Evolutionary conservation across 2,797 vertebrate genomes (phyloP), one percentile per base, ranked within the genome.

Genomic region (Sarcophilus harrisii): DNA sequence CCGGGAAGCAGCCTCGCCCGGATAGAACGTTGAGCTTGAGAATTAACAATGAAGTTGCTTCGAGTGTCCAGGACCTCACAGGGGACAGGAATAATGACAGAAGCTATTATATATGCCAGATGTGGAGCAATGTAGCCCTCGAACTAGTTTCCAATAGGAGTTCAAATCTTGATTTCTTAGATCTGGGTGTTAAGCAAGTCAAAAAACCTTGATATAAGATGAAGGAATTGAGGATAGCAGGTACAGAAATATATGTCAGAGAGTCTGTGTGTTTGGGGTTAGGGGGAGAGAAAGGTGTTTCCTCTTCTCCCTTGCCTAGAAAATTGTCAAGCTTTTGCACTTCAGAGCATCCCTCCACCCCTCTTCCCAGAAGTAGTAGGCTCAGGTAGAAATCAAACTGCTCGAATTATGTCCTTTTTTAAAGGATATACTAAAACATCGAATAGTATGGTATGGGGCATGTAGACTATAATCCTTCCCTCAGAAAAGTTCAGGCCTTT

Each of bases 21-120:
- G 4, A 21, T 66, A 4, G 24, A 38, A 49, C 54, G 3, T 91
- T 0, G 28, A 91, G 6, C 92, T 13, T 87, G 73, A 45, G 73
- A 87, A 87, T 87, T 87, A 87, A 87, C 73, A 87, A 87, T 87
- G 73, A 49, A 45, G 27, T 45, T 87, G 38, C 38, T 87, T 87
- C 0, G 0, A 1, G 28, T 30, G 14, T 3, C 21, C 57, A 0
- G 28, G 9, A 49, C 54, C 27, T 45, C 21, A 87, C 9, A 2
- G 73, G 52, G 58, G 55, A 5, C 92, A 3, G 4, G 30, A 5
- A 2, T 0, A 1, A 3, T 28, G 9, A 29, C 2, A 9, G 91
- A 58, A 4, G 29, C 52, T 3, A 5, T 57, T 57, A 52, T 18
- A 18, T 0, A 1, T 73, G 45, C 90, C 91, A 45, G 10, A 29